phyloP scores from a whole-genome alignment of 2,888 invertebrate genomes.

The Orthonychiurus folsomi region DNA sequence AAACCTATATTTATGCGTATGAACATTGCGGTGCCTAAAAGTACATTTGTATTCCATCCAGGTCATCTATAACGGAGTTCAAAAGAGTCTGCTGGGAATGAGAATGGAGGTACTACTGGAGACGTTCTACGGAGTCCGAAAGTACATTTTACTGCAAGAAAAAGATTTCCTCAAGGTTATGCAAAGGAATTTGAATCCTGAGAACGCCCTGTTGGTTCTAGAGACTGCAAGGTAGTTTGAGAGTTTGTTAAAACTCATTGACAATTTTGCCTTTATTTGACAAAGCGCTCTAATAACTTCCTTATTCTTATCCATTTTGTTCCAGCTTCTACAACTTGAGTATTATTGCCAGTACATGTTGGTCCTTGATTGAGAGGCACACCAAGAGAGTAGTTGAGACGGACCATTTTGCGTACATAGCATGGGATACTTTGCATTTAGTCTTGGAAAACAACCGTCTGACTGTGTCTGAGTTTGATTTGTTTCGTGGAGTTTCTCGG shows the following conservation, averaged over 20 bases:
- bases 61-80: no score
- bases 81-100: neutral
- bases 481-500: neutral
- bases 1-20: no score
- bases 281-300: no score
- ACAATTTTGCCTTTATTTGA: no score
- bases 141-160: neutral
- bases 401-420: neutral
- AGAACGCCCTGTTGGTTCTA: neutral
- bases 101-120: neutral
- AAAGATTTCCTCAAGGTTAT: neutral
- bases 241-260: no score
- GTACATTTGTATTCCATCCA: neutral
- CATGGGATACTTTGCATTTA: constrained; percentile 7
- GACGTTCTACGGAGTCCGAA: constrained; percentile 4
- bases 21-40: no score
- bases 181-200: neutral
- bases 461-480: neutral
- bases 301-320: no score
- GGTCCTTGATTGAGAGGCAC: constrained; percentile 8
- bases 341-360: neutral
- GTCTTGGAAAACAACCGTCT: constrained; percentile 5
- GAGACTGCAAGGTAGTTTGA: neutral
- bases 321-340: neutral
- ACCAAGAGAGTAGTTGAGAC: constrained; percentile 4